Conservation (phyloP, 2,113 vertebrate genomes). For the Sebastes fasciatus region DNA sequence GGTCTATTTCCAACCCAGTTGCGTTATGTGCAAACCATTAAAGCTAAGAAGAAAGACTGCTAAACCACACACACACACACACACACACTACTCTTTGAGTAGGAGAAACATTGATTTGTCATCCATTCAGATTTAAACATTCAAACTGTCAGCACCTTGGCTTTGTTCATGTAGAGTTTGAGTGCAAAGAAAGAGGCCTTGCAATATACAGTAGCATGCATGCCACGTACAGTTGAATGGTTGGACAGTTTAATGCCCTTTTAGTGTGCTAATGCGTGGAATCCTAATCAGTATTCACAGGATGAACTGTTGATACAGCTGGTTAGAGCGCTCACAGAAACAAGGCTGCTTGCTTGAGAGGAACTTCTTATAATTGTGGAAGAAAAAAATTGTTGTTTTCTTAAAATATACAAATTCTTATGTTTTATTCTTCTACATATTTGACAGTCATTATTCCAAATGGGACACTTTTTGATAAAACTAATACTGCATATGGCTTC, state of each 20-base stretch:
- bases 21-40: too few relatives aligned
- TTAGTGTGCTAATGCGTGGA: constrained; percentile 12
- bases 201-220: not conserved
- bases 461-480: too few relatives aligned
- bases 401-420: not conserved
- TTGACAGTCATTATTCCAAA: not conserved
- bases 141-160: too few relatives aligned
- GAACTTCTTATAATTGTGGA: not conserved
- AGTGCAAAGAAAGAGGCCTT: not conserved
- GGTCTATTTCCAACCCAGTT: too few relatives aligned
- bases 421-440: not conserved
- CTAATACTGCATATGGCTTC: too few relatives aligned
- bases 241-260: constrained; percentile 21
- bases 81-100: too few relatives aligned
- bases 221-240: not conserved
- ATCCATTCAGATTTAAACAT: too few relatives aligned
- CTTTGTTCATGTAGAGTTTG: too few relatives aligned
- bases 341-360: not conserved
- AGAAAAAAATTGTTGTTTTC: too few relatives aligned
- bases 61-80: too few relatives aligned
- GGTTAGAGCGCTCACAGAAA: constrained; percentile 3
- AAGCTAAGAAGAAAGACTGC: too few relatives aligned
- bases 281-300: constrained; percentile 17
- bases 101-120: too few relatives aligned
- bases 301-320: constrained; percentile 14